These are phyloP conservation scores for Cephus sareptanus DNA, from an alignment of 2,888 invertebrate species.

Conservation along the genomic window DNA sequence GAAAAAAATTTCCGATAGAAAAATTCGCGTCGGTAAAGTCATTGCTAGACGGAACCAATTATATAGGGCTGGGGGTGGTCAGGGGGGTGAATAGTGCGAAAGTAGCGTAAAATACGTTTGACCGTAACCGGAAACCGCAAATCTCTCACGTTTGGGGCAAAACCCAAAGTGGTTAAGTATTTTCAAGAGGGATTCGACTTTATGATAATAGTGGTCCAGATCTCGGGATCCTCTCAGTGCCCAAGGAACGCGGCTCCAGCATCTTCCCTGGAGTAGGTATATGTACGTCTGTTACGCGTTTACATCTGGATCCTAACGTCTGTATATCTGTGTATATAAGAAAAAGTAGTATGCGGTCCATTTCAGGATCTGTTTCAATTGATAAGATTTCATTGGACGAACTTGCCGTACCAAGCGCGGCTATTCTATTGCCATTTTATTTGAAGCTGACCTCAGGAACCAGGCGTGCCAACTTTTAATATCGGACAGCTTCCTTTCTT, in stretches of 20 bases:
- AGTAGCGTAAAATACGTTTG: slow-evolving; percentile 43
- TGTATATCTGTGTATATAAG: no score
- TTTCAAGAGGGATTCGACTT: no score
- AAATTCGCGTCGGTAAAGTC: slow-evolving; percentile 22
- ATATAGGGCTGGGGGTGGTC: slow-evolving; percentile 41
- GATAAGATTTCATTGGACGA: slow-evolving; percentile 2
- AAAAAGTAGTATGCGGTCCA: no score
- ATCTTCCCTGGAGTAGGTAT: no score
- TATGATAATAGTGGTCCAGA: no score
- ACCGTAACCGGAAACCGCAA: slow-evolving; percentile 3
- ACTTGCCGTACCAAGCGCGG: not conserved
- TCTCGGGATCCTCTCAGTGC: no score
- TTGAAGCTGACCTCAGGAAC: slow-evolving; percentile 7
- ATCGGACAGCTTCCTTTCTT: slow-evolving; percentile 25
- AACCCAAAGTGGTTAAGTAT: no score
- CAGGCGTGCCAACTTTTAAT: slow-evolving; percentile 29
- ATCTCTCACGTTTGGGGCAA: no score
- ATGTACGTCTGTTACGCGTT: no score
- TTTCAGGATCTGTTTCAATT: not conserved
- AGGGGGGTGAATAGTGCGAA: slow-evolving; percentile 42
- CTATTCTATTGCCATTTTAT: slow-evolving; percentile 13
- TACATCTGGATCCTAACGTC: no score
- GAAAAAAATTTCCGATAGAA: slow-evolving; percentile 26
- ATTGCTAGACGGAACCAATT: slow-evolving; percentile 44
- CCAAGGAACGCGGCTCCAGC: no score